These are phyloP conservation scores for Crotalus helleri DNA, from an alignment of 2,113 vertebrate species.

Conservation along the genomic window DNA sequence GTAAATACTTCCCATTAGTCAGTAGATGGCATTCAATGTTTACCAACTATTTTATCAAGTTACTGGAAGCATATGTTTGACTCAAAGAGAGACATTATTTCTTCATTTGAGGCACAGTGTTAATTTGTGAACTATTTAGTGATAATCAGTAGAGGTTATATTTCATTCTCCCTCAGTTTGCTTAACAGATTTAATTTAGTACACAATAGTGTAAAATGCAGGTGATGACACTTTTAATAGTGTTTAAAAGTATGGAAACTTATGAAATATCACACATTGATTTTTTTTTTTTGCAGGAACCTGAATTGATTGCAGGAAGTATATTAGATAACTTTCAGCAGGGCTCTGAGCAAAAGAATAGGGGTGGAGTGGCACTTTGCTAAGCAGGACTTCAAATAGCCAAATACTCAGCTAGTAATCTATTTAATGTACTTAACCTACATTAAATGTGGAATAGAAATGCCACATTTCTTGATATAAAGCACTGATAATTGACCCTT, in stretches of 20 bases:
- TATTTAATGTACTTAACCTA: constrained; percentile 14
- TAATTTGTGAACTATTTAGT: constrained; percentile 71
- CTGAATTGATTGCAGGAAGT: constrained; percentile 20
- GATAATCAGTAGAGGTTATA: constrained; percentile 63
- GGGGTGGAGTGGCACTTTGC: background rate
- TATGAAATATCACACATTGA: constrained; percentile 29
- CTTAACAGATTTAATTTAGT: constrained; percentile 52
- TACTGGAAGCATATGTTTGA: constrained; percentile 67
- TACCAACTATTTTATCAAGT: constrained; percentile 52
- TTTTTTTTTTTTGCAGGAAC: constrained; percentile 59
- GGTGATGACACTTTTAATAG: constrained; percentile 31
- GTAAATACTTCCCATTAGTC: constrained; percentile 69
- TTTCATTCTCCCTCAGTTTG: constrained; percentile 62
- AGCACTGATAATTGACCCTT: constrained; percentile 30
- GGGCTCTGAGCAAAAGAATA: constrained; percentile 15
- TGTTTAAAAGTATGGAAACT: constrained; percentile 24
- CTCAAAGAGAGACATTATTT: constrained; percentile 64
- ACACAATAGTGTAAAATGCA: constrained; percentile 43
- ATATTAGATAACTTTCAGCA: constrained; percentile 50
- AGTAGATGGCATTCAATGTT: constrained; percentile 72
- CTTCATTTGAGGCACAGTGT: constrained; percentile 67
- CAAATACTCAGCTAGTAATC: constrained; percentile 32
- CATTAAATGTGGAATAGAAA: background rate
- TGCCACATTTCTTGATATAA: constrained; percentile 22
- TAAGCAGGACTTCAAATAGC: constrained; percentile 21